Evolutionary conservation across 2,888 invertebrate genomes (phyloP).

Genomic region (Tenthredo scrophulariae): DNA sequence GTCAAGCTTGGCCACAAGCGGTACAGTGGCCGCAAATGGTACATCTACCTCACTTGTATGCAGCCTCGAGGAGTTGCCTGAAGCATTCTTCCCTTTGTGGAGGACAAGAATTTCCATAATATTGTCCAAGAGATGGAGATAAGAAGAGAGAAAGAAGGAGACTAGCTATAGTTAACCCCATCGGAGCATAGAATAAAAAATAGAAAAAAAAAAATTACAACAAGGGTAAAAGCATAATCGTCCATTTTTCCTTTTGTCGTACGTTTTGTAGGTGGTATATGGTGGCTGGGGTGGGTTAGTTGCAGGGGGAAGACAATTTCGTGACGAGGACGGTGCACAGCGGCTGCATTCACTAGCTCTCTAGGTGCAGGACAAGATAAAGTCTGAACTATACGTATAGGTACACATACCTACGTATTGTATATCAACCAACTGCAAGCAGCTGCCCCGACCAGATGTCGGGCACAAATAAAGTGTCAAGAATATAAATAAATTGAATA

Average conservation of each 20-base stretch:
- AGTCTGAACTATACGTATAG: neutral
- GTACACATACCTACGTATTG: neutral
- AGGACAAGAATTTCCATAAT: constrained; percentile 10
- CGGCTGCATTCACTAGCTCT: constrained; percentile 26
- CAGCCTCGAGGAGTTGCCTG: neutral
- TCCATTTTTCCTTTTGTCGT: constrained; percentile 18
- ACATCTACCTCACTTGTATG: no score
- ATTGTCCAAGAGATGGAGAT: neutral
- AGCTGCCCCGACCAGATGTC: constrained; percentile 23
- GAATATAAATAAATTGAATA: neutral
- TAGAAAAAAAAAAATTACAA: constrained; percentile 2
- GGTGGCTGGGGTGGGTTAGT: neutral
- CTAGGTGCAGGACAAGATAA: constrained; percentile 24
- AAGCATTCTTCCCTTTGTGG: neutral
- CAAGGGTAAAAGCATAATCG: constrained; percentile 6
- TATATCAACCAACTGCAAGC: constrained; percentile 14
- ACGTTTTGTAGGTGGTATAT: neutral
- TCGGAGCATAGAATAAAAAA: neutral
- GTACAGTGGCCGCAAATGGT: no score
- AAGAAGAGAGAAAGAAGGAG: neutral
- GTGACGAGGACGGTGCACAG: constrained; percentile 39
- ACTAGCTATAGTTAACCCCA: neutral
- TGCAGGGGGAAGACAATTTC: constrained; percentile 40
- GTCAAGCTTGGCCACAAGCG: no score
- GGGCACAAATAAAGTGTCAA: constrained; percentile 34